Percentiles rank a stretch among this genome's conserved stretches.
These are phyloP conservation scores for Chanos chanos DNA, from an alignment of 2,797 vertebrate genomes.

Conservation along the genomic window DNA sequence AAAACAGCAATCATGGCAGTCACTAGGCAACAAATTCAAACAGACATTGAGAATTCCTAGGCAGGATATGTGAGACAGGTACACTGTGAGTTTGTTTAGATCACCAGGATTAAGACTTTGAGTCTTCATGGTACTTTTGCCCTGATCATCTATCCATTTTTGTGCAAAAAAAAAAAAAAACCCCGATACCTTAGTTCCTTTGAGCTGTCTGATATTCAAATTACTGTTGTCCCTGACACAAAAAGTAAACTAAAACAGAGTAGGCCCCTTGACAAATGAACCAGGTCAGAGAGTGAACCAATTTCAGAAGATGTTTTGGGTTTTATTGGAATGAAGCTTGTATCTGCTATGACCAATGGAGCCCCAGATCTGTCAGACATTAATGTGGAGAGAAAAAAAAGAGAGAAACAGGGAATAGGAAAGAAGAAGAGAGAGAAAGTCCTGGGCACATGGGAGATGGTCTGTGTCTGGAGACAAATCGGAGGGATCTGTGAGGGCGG, in stretches of 20 bases:
- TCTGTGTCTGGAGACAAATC: conserved; percentile 9
- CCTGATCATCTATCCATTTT: too few relatives aligned
- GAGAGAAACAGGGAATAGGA: neutral
- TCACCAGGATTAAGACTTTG: too few relatives aligned
- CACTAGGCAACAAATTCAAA: too few relatives aligned
- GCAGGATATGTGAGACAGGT: too few relatives aligned
- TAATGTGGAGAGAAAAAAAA: neutral
- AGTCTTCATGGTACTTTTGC: too few relatives aligned
- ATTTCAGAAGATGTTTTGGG: conserved; percentile 19
- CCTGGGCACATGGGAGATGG: neutral
- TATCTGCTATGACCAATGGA: conserved; percentile 16
- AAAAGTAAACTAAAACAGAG: conserved; percentile 1
- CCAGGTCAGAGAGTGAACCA: conserved; percentile 27
- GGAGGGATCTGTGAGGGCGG: neutral
- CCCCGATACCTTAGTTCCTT: neutral
- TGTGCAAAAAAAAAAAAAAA: too few relatives aligned
- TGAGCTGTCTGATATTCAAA: neutral
- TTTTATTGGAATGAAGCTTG: conserved; percentile 20
- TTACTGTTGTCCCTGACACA: neutral
- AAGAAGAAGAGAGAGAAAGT: neutral
- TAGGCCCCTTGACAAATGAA: conserved; percentile 5
- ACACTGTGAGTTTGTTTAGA: too few relatives aligned
- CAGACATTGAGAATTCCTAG: too few relatives aligned
- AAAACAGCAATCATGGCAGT: too few relatives aligned
- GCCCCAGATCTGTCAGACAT: conserved; percentile 45